Conservation (phyloP, 2,113 vertebrate genomes). For the Colossoma macropomum region DNA sequence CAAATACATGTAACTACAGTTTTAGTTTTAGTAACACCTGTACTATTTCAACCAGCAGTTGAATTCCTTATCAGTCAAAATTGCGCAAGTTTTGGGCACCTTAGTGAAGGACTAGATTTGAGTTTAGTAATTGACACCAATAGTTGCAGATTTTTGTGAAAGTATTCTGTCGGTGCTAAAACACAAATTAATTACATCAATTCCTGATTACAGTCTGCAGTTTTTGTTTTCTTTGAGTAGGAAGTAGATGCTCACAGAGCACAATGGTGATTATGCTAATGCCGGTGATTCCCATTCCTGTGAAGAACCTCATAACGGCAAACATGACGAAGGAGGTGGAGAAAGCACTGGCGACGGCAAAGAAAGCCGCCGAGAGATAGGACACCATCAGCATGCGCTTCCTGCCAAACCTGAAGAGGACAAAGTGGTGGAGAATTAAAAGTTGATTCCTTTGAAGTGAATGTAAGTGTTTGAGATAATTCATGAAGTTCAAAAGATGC, state of each 20-base stretch:
- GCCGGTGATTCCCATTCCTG: slow-evolving; percentile 69
- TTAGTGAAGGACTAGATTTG: too few species aligned
- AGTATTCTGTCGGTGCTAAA: not conserved
- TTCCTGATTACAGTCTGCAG: not conserved
- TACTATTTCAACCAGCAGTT: too few species aligned
- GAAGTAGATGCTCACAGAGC: slow-evolving; percentile 64
- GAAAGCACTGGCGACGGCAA: slow-evolving; percentile 68
- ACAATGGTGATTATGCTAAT: slow-evolving; percentile 67
- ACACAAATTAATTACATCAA: not conserved
- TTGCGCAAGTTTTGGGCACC: too few species aligned
- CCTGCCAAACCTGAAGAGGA: slow-evolving; percentile 68
- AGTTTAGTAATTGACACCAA: too few species aligned
- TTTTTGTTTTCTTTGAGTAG: not conserved
- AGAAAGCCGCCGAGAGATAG: slow-evolving; percentile 52
- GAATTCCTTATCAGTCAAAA: too few species aligned
- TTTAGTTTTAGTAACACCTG: too few species aligned
- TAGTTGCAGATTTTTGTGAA: too few species aligned
- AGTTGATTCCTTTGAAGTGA: not conserved
- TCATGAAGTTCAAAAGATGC: too few species aligned
- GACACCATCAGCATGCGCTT: slow-evolving; percentile 66
- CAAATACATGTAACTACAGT: too few species aligned
- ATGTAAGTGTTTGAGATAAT: not conserved
- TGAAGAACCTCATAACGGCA: slow-evolving; percentile 70
- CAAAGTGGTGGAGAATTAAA: not conserved
- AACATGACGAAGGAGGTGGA: slow-evolving; percentile 65